Evolutionary conservation across 1,140 invertebrate genomes (phyloP), one percentile per base, ranked within the genome.

Genomic region (Lepidurus apus): DNA sequence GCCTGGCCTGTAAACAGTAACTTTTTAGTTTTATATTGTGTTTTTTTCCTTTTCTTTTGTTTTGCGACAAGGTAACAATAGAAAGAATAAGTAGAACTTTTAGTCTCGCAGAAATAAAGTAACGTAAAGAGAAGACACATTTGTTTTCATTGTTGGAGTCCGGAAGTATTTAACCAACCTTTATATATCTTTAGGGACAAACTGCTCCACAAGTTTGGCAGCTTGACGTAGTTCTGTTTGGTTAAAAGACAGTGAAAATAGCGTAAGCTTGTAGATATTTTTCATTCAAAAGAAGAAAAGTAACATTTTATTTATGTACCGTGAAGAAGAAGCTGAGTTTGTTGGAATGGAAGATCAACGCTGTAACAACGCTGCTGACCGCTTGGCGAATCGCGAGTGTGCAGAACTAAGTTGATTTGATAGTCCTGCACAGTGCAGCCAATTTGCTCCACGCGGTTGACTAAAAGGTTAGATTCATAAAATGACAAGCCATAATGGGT

Each of bases 1-100:
- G 96, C 96, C 96, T 24, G 96, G 96, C 80, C 87, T 98, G 42
- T 97, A 90, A 89, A 43, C 10, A 9, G 44, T n/a, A 45, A 42
- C 24, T 13, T 21, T 13, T 42, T 21, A 7, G 5, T 10, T 4
- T 4, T 42, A 3, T 75, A 5, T 75, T 24, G 0, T 75, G 13
- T 43, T 21, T 17, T 42, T n/a, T 1, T 17, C 13, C 10, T 75
- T 17, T 5, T 21, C 24, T 7, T 75, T 75, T 34, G 4, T 75
- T 75, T 75, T 21, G 26, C 42, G 42, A 21, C 26, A 74, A 11
- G 1, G 13, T 65, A 65, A 65, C 13, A 65, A 65, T 11, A 11
- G 3, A 77, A 77, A 53, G 34, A 34, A 34, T 34, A 34, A 34
- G 34, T 34, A 34, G 34, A 34, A 34, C 3, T 34, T 34, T 34